Base-by-base conservation (phyloP, 1,140 invertebrate species). In the Pectinophora gossypiella region DNA sequence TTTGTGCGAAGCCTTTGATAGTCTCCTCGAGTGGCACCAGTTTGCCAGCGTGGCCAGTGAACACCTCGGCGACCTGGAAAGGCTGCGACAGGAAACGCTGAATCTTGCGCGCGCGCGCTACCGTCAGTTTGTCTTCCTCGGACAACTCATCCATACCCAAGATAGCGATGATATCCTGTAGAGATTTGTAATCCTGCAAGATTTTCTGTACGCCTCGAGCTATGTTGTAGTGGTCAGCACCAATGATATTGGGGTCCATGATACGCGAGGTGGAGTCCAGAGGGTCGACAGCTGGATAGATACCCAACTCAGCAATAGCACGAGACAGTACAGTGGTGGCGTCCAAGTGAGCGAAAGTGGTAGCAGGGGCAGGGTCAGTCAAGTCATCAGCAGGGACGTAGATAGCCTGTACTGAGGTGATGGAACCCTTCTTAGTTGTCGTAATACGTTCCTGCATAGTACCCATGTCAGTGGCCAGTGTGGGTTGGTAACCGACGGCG, bases 361-460 rank as follows among this genome's bases (percentile, higher is more conserved):
- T 99, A 40, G 98, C 98, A 56, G 98, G 98, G 53, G 98, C 98
- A 69, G 98, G 98, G 93, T 99, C 98, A 68, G 98, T 99, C 90
- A 99, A 97, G 88, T 99, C 98, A 87, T 99, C 98, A 91, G 98
- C 98, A 54, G 98, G 98, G 71, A 99, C 98, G 79, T 99, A 99
- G 73, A 99, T 98, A 68, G 98, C 97, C 89, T 98, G 97, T 70
- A 99, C 98, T 52, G 97, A 99, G 48, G 98, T 99, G 76, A 99
- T 99, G 56, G 98, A 99, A 75, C 98, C 98, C 84, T 99, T 99
- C 88, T 96, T 98, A 56, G 98, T 99, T 57, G 98, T 99, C 42
- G 98, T 99, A 90, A 99, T 99, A 90, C 98, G 92, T 89, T 99
- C 98, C 92, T 99, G 98, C 98, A 99, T 99, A 84, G 95, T 95